Evolutionary conservation across 2,888 invertebrate species (phyloP).

Genomic region (Stramonita haemastoma): DNA sequence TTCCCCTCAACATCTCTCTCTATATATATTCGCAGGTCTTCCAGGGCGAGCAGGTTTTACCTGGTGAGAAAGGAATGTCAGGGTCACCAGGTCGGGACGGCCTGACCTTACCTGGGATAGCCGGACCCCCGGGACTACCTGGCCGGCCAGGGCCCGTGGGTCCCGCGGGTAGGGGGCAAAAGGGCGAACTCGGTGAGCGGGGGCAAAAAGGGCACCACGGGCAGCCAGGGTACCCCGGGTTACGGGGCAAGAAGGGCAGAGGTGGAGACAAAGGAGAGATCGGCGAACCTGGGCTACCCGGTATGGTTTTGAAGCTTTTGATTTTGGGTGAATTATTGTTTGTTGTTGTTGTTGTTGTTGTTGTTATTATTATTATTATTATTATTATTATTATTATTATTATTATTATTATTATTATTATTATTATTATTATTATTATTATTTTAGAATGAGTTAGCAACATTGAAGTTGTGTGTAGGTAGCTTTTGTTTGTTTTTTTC

Average conservation of each 20-base stretch:
- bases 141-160: constrained; percentile 38
- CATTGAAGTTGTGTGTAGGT: not conserved
- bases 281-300: constrained; percentile 32
- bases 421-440: too few relatives aligned
- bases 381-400: too few relatives aligned
- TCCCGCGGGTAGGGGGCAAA: constrained; percentile 7
- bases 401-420: too few relatives aligned
- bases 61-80: constrained; percentile 38
- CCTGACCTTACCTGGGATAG: not conserved
- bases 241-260: constrained; percentile 35
- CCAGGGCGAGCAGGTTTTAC: constrained; percentile 33
- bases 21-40: too few relatives aligned
- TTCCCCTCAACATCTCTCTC: too few relatives aligned
- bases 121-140: not conserved
- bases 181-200: constrained; percentile 21
- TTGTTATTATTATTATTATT: too few relatives aligned
- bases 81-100: constrained; percentile 33
- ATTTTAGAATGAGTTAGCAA: too few relatives aligned
- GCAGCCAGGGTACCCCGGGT: constrained; percentile 26
- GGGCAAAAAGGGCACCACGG: constrained; percentile 37
- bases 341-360: not conserved
- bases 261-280: constrained; percentile 4
- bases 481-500: too few relatives aligned
- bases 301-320: not conserved
- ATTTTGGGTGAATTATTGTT: too few relatives aligned